Evolutionary conservation across 2,797 vertebrate species (phyloP).

Genomic region (Sebastolobus alascanus): DNA sequence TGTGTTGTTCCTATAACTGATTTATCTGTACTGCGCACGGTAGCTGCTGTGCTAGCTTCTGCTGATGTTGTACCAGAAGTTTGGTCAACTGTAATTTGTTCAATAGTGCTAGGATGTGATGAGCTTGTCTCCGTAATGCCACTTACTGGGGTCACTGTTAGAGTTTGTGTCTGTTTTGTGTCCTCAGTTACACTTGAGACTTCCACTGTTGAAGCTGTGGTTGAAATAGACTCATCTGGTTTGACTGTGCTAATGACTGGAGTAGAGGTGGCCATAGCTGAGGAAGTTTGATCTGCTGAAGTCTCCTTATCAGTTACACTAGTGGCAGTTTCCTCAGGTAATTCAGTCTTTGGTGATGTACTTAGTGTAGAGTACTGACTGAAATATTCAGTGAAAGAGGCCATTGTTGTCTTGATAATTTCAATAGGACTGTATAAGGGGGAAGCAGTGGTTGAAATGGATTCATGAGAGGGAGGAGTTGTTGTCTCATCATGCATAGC

Average conservation of each 20-base stretch:
- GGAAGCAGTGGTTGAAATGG: constrained; percentile 35
- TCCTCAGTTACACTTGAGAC: not conserved
- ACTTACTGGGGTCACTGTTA: not conserved
- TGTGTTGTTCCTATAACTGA: not conserved
- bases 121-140: not conserved
- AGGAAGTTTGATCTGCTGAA: constrained; percentile 15
- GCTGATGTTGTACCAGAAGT: not conserved
- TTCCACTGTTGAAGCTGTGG: constrained; percentile 1
- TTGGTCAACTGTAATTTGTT: constrained; percentile 28
- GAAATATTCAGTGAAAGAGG: constrained; percentile 63
- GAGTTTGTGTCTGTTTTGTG: not conserved
- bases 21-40: not conserved
- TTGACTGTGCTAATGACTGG: constrained; percentile 12
- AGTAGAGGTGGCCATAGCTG: constrained; percentile 1
- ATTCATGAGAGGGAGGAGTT: constrained; percentile 19
- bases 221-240: constrained; percentile 12
- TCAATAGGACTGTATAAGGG: constrained; percentile 61
- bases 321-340: constrained; percentile 14
- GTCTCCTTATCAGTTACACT: constrained; percentile 18
- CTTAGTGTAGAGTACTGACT: constrained; percentile 43
- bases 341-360: constrained; percentile 24
- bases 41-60: not conserved
- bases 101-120: not conserved
- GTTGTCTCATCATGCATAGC: constrained; percentile 15
- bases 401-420: constrained; percentile 62